phyloP scores from a whole-genome alignment of 2,113 vertebrate genomes.

The Ceyx melanurus region DNA sequence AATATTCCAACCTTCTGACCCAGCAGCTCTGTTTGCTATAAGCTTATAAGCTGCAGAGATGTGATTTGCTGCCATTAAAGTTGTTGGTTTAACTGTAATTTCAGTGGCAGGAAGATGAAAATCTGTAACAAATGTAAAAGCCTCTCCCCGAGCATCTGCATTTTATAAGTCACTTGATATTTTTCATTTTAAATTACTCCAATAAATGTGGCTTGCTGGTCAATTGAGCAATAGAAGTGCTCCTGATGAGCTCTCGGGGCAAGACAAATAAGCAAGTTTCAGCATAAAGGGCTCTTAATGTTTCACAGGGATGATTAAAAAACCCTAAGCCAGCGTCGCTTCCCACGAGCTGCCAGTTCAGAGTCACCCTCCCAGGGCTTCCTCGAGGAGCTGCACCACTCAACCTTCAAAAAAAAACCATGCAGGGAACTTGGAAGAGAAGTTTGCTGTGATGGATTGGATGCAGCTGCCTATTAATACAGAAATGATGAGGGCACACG shows the following conservation, averaged over 20 bases:
- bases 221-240: conserved; percentile 16
- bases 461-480: neutral
- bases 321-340: neutral
- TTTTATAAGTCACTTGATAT: conserved; percentile 6
- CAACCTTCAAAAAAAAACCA: neutral
- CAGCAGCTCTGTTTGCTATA: neutral
- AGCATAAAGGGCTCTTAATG: neutral
- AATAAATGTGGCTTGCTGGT: conserved; percentile 7
- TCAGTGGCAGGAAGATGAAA: neutral
- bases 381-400: neutral
- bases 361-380: neutral
- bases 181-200: conserved; percentile 9
- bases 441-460: neutral
- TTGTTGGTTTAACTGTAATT: neutral
- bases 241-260: neutral
- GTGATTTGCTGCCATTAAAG: neutral
- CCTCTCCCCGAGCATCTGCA: neutral
- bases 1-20: neutral
- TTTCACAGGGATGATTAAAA: conserved; percentile 32
- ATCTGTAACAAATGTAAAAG: neutral
- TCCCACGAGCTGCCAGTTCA: neutral
- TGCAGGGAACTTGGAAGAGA: neutral
- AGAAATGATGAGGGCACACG: neutral
- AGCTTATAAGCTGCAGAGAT: neutral
- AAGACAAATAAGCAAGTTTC: conserved; percentile 16